Evolutionary conservation across 2,113 vertebrate species (phyloP).

Genomic region (Parus major): DNA sequence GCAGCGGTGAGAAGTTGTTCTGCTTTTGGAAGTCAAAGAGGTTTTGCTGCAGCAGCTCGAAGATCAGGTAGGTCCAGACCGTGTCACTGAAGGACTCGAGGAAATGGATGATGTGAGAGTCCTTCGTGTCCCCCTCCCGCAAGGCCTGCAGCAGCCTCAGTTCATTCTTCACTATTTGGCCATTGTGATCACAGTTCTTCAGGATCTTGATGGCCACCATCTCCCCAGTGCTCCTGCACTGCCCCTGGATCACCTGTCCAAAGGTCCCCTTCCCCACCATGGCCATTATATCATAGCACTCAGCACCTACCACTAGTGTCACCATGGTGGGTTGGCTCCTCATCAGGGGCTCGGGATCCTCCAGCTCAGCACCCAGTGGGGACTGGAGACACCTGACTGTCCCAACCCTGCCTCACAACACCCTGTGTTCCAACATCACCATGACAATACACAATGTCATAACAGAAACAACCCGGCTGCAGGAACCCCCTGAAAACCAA

Average conservation of each 20-base stretch:
- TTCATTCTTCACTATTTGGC: slow-evolving; percentile 68
- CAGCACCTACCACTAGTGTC: slow-evolving; percentile 47
- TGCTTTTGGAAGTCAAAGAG: slow-evolving; percentile 78
- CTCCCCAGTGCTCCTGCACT: slow-evolving; percentile 70
- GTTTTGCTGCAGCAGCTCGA: slow-evolving; percentile 79
- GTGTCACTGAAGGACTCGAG: slow-evolving; percentile 66
- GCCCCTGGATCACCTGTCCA: slow-evolving; percentile 76
- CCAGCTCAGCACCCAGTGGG: background rate
- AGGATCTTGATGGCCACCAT: slow-evolving; percentile 80
- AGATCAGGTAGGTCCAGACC: slow-evolving; percentile 75
- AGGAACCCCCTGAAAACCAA: background rate
- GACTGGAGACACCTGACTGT: background rate
- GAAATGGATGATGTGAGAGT: slow-evolving; percentile 74
- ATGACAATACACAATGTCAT: background rate
- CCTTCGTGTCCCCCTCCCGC: slow-evolving; percentile 38
- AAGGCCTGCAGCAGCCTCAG: slow-evolving; percentile 70
- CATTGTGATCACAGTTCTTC: slow-evolving; percentile 42
- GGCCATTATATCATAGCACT: slow-evolving; percentile 68
- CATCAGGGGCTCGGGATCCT: background rate
- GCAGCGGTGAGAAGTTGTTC: slow-evolving; percentile 71
- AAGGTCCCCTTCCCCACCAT: slow-evolving; percentile 78
- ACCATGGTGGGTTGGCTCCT: slow-evolving; percentile 38
- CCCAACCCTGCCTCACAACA: background rate
- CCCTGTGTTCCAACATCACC: background rate
- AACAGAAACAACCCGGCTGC: background rate